Base-by-base conservation (phyloP, 2,888 invertebrate species). In the Acrocyrtus sp. region DNA sequence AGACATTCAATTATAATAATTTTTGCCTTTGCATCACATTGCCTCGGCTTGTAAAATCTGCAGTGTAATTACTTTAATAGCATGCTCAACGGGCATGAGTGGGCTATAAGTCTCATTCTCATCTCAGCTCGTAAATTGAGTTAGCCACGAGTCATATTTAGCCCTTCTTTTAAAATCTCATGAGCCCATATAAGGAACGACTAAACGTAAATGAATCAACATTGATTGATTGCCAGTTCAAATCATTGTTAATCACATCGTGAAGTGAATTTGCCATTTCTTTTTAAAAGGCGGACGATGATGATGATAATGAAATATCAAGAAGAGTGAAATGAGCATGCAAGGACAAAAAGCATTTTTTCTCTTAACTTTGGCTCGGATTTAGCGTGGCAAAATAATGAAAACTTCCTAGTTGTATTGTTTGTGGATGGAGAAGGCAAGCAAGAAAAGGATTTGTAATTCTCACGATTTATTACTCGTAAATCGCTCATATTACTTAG, bases 151-250 rank as follows among this genome's bases (percentile, higher is more conserved):
- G 68, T 61, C 60, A 54, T 29, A 58, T 48, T 66, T 58, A 58
- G 60, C 17, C 51, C 43, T 58, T 58, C 43, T 58, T n/a, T n/a
- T n/a, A 12, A 51, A 68, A 43, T 29, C 29, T 61, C 60, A 60
- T 29, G 53, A 61, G 24, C 43, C 60, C 68, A 47, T 61, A 68
- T 61, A 68, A 61, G 68, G 61, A 53, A 51, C n/a, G n/a, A n/a
- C n/a, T n/a, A 43, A 43, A 41, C 50, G 51, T 67, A 67, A 12
- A 47, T 58, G 58, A 45, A 45, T 58, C 45, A 43, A 19, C 34
- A 54, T 61, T 68, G 68, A 68, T 68, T 68, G 68, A 68, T 68
- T 68, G 68, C 68, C 68, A 68, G 68, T 68, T 68, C 68, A 68
- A 61, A 68, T 68, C 68, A 68, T 68, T 61, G 68, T 68, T 68